phyloP scores from a whole-genome alignment of 2,888 invertebrate species.

The Drepana falcataria region DNA sequence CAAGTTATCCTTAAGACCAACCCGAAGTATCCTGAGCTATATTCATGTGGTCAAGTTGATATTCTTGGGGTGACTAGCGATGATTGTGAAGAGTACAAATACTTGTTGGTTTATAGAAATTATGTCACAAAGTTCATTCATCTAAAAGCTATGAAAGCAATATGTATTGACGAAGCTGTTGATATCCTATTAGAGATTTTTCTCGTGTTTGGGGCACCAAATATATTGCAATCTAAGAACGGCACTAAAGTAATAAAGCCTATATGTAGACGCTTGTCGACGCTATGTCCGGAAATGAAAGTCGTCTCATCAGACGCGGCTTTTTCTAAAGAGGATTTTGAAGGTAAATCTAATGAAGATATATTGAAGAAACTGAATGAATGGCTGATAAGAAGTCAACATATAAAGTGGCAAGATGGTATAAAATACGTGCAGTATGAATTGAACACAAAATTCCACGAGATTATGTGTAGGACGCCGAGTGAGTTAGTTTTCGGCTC shows the following conservation, averaged over 20 bases:
- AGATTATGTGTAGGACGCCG: conserved; percentile 37
- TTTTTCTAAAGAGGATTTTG: conserved; percentile 21
- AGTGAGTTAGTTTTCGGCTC: conserved; percentile 39
- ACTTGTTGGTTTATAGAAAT: conserved; percentile 45
- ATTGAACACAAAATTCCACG: conserved; percentile 40
- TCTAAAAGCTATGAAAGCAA: conserved; percentile 39
- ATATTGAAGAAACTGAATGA: conserved; percentile 38
- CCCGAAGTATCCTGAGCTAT: conserved; percentile 35
- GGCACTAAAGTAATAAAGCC: conserved; percentile 36
- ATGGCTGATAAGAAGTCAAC: conserved; percentile 36
- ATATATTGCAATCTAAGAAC: conserved; percentile 51
- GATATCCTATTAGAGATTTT: conserved; percentile 45
- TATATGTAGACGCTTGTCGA: conserved; percentile 39
- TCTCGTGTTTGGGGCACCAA: conserved; percentile 48
- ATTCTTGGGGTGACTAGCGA: conserved; percentile 40
- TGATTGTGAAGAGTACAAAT: conserved; percentile 38
- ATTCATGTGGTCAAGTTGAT: conserved; percentile 47
- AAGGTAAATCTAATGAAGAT: conserved; percentile 41
- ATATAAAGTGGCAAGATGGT: conserved; percentile 45
- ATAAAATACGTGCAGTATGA: conserved; percentile 44
- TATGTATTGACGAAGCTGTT: conserved; percentile 35
- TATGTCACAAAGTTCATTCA: conserved; percentile 41
- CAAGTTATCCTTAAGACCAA: not conserved
- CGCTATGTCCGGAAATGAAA: conserved; percentile 34
- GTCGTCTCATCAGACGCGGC: conserved; percentile 30